Evolutionary conservation across 2,113 vertebrate species (phyloP).

Genomic region (Struthio camelus): DNA sequence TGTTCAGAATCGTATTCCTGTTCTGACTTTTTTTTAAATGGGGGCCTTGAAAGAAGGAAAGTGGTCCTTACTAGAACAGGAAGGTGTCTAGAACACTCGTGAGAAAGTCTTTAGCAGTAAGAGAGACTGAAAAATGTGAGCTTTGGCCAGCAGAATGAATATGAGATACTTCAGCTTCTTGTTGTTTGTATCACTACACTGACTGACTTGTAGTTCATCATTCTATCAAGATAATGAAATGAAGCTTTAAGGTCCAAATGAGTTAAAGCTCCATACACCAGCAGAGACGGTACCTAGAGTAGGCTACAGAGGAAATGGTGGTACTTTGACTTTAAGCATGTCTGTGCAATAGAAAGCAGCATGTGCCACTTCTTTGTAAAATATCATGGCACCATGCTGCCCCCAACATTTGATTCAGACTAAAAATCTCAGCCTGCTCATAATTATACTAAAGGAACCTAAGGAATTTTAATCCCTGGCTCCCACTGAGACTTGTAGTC

Average conservation of each 20-base stretch:
- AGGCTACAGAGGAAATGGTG: background rate
- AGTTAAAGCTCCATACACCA: background rate
- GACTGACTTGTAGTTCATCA: background rate
- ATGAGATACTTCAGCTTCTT: background rate
- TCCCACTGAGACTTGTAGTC: background rate
- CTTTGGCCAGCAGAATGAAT: background rate
- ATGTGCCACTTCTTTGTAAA: background rate
- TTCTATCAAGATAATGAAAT: background rate
- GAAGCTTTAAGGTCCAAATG: background rate
- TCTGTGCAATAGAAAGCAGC: background rate
- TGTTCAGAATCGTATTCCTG: background rate
- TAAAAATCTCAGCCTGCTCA: no score
- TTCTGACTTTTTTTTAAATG: background rate
- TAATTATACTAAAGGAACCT: no score
- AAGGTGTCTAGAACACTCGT: background rate
- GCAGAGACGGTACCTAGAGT: background rate
- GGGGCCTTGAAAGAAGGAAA: background rate
- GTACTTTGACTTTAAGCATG: background rate
- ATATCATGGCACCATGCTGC: fast-evolving
- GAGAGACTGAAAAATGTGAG: background rate
- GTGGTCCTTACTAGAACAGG: background rate
- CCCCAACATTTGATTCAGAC: background rate
- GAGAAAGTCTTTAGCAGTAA: background rate
- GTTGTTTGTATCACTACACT: background rate
- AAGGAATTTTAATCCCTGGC: background rate